phyloP scores from a whole-genome alignment of 2,113 vertebrate species.

The Zonotrichia leucophrys region DNA sequence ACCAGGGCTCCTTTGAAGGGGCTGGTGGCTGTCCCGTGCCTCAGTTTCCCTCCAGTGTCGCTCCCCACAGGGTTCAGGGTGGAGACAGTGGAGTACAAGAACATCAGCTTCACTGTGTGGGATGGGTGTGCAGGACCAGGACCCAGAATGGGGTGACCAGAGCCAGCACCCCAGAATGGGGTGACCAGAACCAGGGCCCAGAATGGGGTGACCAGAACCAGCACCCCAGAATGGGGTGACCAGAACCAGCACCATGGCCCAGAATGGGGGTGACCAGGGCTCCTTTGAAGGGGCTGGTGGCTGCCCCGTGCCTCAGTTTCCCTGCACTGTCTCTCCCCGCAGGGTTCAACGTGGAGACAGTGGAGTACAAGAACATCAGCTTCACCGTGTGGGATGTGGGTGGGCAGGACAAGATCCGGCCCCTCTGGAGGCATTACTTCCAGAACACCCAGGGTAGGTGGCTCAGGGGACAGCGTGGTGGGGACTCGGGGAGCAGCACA shows the following conservation, averaged over 20 bases:
- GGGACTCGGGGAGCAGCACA: fast-evolving
- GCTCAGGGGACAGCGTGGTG: fast-evolving
- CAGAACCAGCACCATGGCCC: no score
- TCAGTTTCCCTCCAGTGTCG: background rate
- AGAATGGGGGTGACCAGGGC: no score
- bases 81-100: constrained; percentile 98
- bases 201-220: no score
- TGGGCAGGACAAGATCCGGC: constrained; percentile 98
- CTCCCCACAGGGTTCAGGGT: constrained; percentile 88
- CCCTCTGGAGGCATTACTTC: constrained; percentile 98
- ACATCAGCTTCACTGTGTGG: constrained; percentile 99
- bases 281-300: background rate
- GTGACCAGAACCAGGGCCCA: no score
- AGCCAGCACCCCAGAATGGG: no score
- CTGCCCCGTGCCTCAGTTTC: constrained; percentile 20
- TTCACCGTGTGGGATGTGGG: constrained; percentile 99
- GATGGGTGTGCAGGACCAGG: constrained; percentile 86
- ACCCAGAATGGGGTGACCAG: no score
- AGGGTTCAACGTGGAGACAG: constrained; percentile 98
- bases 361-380: constrained; percentile 99
- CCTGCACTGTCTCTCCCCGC: background rate
- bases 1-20: background rate
- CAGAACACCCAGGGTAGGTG: constrained; percentile 95
- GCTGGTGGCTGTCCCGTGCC: background rate
- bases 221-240: no score